Evolutionary conservation across 2,888 invertebrate genomes (phyloP).

Genomic region (Philereme transversata): DNA sequence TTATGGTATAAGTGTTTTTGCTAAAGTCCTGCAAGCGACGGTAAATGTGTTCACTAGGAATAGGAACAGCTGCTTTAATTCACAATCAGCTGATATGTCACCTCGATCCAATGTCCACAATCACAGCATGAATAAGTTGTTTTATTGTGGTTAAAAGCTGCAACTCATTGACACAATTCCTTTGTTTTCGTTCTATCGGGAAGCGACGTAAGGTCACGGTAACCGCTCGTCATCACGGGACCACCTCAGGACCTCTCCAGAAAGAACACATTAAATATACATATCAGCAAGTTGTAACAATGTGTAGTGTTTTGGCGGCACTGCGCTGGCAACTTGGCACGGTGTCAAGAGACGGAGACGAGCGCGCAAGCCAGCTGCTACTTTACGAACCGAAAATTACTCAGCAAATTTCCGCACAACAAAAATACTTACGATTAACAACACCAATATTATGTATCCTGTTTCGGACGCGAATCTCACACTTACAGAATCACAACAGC

Average conservation of each 20-base stretch:
- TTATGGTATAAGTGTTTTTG: too few species aligned
- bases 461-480: neutral
- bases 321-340: constrained; percentile 39
- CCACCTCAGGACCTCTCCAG: neutral
- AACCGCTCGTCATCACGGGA: neutral
- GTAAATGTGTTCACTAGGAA: too few species aligned
- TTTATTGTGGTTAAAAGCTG: constrained; percentile 3
- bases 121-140: neutral
- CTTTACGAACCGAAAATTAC: constrained; percentile 48
- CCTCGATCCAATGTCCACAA: neutral
- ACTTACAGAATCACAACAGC: constrained; percentile 12
- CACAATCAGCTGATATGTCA: too few species aligned
- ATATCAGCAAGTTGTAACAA: neutral
- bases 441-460: neutral
- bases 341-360: constrained; percentile 41
- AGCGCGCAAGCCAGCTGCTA: constrained; percentile 27
- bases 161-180: constrained; percentile 22
- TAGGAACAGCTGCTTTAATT: too few species aligned
- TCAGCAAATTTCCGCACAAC: constrained; percentile 56
- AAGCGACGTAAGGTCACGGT: neutral
- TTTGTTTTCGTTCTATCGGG: constrained; percentile 7
- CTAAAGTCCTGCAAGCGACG: too few species aligned
- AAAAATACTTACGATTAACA: constrained; percentile 46
- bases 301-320: constrained; percentile 17
- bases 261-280: neutral